Conservation (phyloP, 2,113 vertebrate genomes). For the Eurypyga helias region DNA sequence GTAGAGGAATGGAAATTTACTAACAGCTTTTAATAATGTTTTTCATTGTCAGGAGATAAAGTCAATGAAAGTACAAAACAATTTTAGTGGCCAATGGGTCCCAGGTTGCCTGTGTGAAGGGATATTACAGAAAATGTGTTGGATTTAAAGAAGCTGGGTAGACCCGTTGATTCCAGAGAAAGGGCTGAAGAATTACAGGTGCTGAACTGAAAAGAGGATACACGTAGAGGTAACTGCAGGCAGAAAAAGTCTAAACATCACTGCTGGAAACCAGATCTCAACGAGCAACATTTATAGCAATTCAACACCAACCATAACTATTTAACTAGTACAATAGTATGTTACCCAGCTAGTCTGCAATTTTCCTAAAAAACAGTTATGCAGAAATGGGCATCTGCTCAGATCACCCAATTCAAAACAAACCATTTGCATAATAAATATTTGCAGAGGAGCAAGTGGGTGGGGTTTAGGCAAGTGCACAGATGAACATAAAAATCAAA, state of each 20-base stretch:
- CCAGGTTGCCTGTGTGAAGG: slow-evolving; percentile 27
- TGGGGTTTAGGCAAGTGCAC: slow-evolving; percentile 75
- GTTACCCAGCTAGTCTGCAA: slow-evolving; percentile 51
- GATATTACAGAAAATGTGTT: slow-evolving; percentile 38
- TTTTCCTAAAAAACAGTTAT: slow-evolving; percentile 74
- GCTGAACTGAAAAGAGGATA: not conserved
- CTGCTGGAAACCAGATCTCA: slow-evolving; percentile 20
- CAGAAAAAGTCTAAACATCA: slow-evolving; percentile 2
- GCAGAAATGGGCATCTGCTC: slow-evolving; percentile 79
- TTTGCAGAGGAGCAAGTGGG: slow-evolving; percentile 80
- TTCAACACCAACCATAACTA: slow-evolving; percentile 55
- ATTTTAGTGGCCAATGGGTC: slow-evolving; percentile 23
- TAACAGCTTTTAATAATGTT: not conserved
- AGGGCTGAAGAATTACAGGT: not conserved
- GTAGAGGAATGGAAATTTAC: not conserved
- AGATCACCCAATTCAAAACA: slow-evolving; percentile 74
- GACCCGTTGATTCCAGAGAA: not conserved
- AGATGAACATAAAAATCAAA: slow-evolving; percentile 86
- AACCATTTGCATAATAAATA: slow-evolving; percentile 82
- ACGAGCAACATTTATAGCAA: slow-evolving; percentile 42
- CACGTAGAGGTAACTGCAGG: not conserved
- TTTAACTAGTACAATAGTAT: slow-evolving; percentile 69
- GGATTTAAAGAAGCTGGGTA: slow-evolving; percentile 28
- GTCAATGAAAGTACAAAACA: not conserved
- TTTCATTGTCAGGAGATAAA: not conserved